A percentile compares a stretch with the other conserved stretches of the same genome.
Conservation (phyloP, 2,113 vertebrate species). For the Petroica traversi region DNA sequence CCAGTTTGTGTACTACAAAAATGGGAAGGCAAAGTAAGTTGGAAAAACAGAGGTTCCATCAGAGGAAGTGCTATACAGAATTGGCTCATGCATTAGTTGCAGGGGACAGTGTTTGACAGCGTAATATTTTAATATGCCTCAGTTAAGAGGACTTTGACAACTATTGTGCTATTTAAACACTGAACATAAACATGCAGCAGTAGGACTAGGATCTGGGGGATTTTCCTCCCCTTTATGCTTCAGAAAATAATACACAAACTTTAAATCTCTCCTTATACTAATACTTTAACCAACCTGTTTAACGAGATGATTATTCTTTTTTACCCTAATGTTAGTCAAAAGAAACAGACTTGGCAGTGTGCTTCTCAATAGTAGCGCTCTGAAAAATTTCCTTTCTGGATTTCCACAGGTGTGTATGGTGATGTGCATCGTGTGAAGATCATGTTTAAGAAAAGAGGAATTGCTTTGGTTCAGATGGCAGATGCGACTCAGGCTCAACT, state of each 20-base stretch:
- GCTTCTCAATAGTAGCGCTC: background rate
- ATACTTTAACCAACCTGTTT: background rate
- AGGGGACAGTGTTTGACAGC: background rate
- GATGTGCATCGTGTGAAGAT: slow-evolving; percentile 89
- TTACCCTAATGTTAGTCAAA: background rate
- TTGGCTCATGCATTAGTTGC: rapidly evolving
- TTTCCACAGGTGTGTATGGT: slow-evolving; percentile 81
- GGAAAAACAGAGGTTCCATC: background rate
- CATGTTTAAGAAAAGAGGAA: slow-evolving; percentile 86
- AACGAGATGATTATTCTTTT: background rate
- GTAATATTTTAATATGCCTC: background rate
- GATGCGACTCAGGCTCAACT: slow-evolving; percentile 83
- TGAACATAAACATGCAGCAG: background rate
- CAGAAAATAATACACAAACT: background rate
- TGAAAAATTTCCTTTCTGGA: background rate
- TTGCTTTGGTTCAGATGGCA: slow-evolving; percentile 88
- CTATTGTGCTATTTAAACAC: background rate
- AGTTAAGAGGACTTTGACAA: background rate
- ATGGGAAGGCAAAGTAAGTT: background rate
- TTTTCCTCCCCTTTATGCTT: background rate
- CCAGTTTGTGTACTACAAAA: background rate
- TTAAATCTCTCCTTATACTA: background rate
- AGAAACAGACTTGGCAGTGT: background rate
- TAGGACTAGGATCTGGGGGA: background rate
- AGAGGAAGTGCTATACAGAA: background rate